These are phyloP conservation scores for Podarcis cretensis DNA, from an alignment of 2,113 vertebrate species.

Conservation along the genomic window DNA sequence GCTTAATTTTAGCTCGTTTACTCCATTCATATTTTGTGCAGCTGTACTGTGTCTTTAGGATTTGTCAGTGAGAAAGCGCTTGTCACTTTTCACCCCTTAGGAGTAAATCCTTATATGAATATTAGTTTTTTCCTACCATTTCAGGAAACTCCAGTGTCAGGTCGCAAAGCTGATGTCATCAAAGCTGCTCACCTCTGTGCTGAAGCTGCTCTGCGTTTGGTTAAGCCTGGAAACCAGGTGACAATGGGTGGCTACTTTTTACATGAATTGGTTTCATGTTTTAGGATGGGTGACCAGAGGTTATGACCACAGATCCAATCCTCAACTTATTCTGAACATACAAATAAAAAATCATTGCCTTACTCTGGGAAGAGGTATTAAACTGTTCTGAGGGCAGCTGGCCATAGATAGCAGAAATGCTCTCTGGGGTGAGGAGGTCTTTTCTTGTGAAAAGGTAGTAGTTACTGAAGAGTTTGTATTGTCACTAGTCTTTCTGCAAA, in stretches of 20 bases:
- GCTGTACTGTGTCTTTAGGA: background rate
- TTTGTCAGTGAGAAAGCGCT: fast-evolving
- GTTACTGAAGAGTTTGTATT: background rate
- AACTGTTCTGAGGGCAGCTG: background rate
- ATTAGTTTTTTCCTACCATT: background rate
- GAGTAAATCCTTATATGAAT: fast-evolving
- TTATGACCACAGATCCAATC: fast-evolving
- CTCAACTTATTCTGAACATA: fast-evolving
- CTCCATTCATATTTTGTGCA: background rate
- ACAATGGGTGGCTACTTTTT: background rate
- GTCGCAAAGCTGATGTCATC: slow-evolving; percentile 95
- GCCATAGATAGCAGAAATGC: background rate
- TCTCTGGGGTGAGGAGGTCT: background rate
- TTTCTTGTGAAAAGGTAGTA: fast-evolving
- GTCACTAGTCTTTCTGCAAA: fast-evolving
- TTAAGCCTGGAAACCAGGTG: slow-evolving; percentile 98
- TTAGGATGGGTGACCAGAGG: background rate
- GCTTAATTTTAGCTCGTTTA: background rate
- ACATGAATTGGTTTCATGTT: background rate
- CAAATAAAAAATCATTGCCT: background rate
- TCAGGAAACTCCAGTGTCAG: slow-evolving; percentile 89
- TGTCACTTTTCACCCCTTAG: fast-evolving
- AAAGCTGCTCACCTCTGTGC: slow-evolving; percentile 94
- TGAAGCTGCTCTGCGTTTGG: slow-evolving; percentile 94
- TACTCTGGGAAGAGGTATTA: background rate